Evolutionary conservation across 2,113 vertebrate species (phyloP).

Genomic region (Cephalopholis sonnerati): DNA sequence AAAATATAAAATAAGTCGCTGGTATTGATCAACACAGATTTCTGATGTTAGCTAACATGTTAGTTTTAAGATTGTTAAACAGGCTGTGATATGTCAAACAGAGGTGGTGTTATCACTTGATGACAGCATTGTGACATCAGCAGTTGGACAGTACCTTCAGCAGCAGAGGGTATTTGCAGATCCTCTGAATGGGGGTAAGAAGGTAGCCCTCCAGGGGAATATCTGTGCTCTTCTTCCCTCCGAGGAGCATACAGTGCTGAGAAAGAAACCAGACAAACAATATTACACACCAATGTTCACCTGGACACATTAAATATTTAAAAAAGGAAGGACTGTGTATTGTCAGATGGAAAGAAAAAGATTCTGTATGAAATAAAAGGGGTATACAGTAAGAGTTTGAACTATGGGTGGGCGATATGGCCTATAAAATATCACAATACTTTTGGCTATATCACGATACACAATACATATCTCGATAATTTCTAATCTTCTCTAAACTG

Average conservation of each 20-base stretch:
- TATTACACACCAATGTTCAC: background rate
- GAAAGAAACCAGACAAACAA: conserved; percentile 40
- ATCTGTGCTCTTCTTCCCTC: conserved; percentile 97
- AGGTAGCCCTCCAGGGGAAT: conserved; percentile 97
- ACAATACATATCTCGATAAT: no score
- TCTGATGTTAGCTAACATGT: background rate
- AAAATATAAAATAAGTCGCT: background rate
- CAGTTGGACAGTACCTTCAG: conserved; percentile 89
- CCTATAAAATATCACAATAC: no score
- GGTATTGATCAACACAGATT: background rate
- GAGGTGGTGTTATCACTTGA: background rate
- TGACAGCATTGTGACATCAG: background rate
- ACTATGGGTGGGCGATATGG: no score
- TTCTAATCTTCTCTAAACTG: no score
- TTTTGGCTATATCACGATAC: no score
- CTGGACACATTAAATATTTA: background rate
- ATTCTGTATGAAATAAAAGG: no score
- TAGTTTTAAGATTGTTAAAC: background rate
- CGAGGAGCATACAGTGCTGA: conserved; percentile 97
- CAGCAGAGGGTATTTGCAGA: conserved; percentile 98
- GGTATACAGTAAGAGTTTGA: background rate
- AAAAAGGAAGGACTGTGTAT: no score
- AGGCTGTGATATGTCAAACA: background rate
- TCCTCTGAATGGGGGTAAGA: conserved; percentile 96
- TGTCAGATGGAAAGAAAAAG: no score